Base-by-base conservation (phyloP, 2,888 invertebrate genomes). In the Matsumyia berberina region DNA sequence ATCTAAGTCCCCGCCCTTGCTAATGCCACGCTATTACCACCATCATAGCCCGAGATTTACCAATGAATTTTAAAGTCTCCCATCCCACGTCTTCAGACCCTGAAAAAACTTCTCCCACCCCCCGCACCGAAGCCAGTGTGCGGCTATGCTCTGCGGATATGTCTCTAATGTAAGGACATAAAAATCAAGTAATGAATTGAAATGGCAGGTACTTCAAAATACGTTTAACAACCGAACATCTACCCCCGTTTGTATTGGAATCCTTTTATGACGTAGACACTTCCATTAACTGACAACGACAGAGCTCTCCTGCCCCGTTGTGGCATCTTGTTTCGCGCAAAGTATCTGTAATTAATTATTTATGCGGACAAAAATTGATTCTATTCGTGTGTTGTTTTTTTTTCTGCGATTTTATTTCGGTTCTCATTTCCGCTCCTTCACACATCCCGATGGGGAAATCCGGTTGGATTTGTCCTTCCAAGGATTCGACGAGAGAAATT, bases 121-220 rank as follows among this genome's bases (percentile, higher is more conserved):
- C 6, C n/a, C n/a, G n/a, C n/a, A n/a, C n/a, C n/a, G n/a, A 29
- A 17, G 17, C 29, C 49, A 42, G 0, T 51, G 49, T 31, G 67
- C 12, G n/a, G 8, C n/a, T 44, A n/a, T n/a, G 33, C 17, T 42
- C 19, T 12, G 8, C 53, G 42, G 53, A 55, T 55, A 33, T 33
- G 19, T 39, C 33, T 35, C 39, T 44, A 69, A 69, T 69, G 72
- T 37, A 19, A 12, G 42, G 62, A 44, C 64, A 55, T 76, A 58
- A 76, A 58, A 51, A 58, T 51, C 58, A 57, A 72, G 60, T 76
- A 76, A 58, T 76, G 67, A 67, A 67, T 67, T 76, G 57, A 66
- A 67, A 76, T 67, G 76, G 67, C 76, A 67, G 67, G 76, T 58
- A 76, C 67, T 76, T 24, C 42, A 39, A 58, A 76, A 76, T 58